Evolutionary conservation across 2,888 invertebrate genomes (phyloP).

Genomic region (Plagiodera versicolora): DNA sequence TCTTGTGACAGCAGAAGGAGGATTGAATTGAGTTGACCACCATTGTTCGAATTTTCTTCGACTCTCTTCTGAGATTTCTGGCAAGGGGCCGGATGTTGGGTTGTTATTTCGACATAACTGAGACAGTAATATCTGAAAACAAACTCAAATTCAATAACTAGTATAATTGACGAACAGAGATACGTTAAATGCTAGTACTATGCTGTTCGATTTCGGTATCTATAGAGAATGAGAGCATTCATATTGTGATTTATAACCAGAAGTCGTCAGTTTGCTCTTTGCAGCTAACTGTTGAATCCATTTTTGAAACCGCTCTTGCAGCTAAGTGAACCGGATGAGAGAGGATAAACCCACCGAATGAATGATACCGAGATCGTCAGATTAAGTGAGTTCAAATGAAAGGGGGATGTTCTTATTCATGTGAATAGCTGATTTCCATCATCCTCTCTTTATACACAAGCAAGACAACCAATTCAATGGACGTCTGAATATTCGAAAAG

Average conservation of each 20-base stretch:
- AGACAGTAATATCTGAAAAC: constrained; percentile 72
- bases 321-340: constrained; percentile 23
- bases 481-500: no score
- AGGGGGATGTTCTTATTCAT: not conserved
- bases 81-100: constrained; percentile 66
- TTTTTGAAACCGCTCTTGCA: constrained; percentile 25
- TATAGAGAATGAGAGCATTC: constrained; percentile 45
- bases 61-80: constrained; percentile 80
- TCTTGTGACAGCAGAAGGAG: constrained; percentile 53
- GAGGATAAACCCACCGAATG: constrained; percentile 40
- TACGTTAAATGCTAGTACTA: no score
- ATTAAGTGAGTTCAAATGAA: constrained; percentile 1
- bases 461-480: not conserved
- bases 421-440: constrained; percentile 5
- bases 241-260: constrained; percentile 46
- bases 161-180: no score
- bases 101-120: constrained; percentile 79
- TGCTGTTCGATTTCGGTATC: constrained; percentile 39
- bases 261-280: constrained; percentile 36
- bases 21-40: constrained; percentile 77
- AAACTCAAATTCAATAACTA: constrained; percentile 4
- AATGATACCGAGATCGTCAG: constrained; percentile 32
- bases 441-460: not conserved
- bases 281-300: constrained; percentile 18
- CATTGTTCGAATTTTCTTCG: constrained; percentile 89